These are phyloP conservation scores for Actias luna DNA, from an alignment of 2,888 invertebrate genomes.

Conservation along the genomic window DNA sequence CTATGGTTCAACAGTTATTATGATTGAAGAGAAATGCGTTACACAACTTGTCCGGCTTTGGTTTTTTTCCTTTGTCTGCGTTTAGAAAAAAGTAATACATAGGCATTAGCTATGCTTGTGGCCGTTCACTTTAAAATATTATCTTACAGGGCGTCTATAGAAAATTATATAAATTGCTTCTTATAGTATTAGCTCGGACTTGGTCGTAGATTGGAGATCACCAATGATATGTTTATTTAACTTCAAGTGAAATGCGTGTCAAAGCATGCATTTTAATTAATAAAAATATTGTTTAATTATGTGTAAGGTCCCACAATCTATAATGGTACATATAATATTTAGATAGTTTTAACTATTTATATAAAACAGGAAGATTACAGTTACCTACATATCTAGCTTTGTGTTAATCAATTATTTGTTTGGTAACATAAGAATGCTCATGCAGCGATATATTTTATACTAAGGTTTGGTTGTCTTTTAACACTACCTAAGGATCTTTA, in stretches of 20 bases:
- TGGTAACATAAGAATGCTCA: too few relatives aligned
- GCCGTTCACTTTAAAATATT: conserved; percentile 56
- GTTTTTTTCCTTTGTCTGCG: conserved; percentile 44
- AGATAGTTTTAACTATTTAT: too few relatives aligned
- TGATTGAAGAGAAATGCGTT: conserved; percentile 37
- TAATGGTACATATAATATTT: too few relatives aligned
- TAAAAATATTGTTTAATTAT: not conserved
- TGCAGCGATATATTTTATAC: too few relatives aligned
- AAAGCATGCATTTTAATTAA: not conserved
- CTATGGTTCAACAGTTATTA: conserved; percentile 21
- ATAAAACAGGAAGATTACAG: too few relatives aligned
- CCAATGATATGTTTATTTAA: conserved; percentile 19
- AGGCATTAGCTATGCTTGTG: conserved; percentile 55
- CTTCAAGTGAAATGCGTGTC: not conserved
- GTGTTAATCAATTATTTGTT: too few relatives aligned
- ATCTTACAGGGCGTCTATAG: conserved; percentile 60
- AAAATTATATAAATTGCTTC: conserved; percentile 71
- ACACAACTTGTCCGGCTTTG: conserved; percentile 37
- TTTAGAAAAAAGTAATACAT: conserved; percentile 60
- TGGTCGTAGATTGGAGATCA: conserved; percentile 47
- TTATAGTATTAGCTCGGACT: conserved; percentile 47
- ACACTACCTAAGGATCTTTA: too few relatives aligned
- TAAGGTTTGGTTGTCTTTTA: too few relatives aligned
- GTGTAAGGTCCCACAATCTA: too few relatives aligned
- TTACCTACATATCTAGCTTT: too few relatives aligned